Evolutionary conservation across 2,797 vertebrate genomes (phyloP).

Genomic region (Myiotriccus ornatus): DNA sequence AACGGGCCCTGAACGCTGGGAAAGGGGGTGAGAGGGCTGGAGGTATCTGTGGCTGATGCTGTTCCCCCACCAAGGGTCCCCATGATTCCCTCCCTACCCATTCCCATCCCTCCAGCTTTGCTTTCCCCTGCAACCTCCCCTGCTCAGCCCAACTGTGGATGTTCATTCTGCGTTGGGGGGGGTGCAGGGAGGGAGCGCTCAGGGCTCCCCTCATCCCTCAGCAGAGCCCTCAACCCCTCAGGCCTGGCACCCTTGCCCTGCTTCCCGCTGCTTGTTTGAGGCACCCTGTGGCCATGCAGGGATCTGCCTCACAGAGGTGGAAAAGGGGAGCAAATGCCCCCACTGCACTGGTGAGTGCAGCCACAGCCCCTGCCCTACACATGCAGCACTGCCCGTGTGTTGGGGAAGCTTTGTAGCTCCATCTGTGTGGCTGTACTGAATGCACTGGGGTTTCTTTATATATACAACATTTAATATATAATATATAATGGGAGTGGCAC

Average conservation of each 20-base stretch:
- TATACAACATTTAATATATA: too few relatives aligned
- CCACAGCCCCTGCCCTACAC: fast-evolving
- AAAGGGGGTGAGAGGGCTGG: background rate
- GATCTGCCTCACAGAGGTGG: fast-evolving
- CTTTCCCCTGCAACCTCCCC: background rate
- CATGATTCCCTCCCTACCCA: fast-evolving
- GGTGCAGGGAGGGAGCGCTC: fast-evolving
- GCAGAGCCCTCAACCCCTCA: background rate
- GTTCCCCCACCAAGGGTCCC: fast-evolving
- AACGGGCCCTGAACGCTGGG: fast-evolving
- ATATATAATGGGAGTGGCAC: background rate
- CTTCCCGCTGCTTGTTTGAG: background rate
- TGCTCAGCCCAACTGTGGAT: background rate
- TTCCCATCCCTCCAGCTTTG: background rate
- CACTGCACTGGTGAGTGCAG: fast-evolving
- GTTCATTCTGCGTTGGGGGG: background rate
- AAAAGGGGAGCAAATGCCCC: background rate
- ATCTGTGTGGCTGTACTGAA: fast-evolving
- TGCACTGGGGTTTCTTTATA: fast-evolving
- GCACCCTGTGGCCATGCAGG: fast-evolving
- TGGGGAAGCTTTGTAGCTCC: background rate
- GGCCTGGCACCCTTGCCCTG: fast-evolving
- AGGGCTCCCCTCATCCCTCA: background rate
- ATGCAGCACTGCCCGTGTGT: fast-evolving
- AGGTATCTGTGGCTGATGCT: background rate